Evolutionary conservation across 1,140 invertebrate genomes (phyloP).

Genomic region (Idris sp.): DNA sequence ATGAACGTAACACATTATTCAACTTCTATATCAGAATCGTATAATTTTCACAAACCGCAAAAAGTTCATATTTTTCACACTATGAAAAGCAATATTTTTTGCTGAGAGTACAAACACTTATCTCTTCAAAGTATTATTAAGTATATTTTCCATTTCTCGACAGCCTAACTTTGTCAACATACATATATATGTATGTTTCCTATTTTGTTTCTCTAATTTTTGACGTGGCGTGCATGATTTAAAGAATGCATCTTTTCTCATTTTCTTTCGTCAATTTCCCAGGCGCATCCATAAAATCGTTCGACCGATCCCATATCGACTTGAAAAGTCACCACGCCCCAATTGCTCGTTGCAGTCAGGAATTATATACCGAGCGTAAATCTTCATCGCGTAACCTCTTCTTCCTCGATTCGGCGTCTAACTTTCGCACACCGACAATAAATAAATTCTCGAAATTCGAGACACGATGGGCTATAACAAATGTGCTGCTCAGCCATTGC

Average conservation of each 20-base stretch:
- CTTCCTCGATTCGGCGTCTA: slow-evolving; percentile 17
- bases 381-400: slow-evolving; percentile 49
- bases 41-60: too few species aligned
- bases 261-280: slow-evolving; percentile 52
- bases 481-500: slow-evolving; percentile 51
- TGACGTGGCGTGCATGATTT: slow-evolving; percentile 23
- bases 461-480: slow-evolving; percentile 50
- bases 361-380: slow-evolving; percentile 56
- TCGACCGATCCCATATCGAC: slow-evolving; percentile 46
- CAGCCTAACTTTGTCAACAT: too few species aligned
- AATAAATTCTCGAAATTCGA: slow-evolving; percentile 63
- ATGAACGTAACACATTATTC: too few species aligned
- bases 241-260: slow-evolving; percentile 31
- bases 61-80: too few species aligned
- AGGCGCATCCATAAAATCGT: slow-evolving; percentile 29
- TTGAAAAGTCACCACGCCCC: slow-evolving; percentile 60
- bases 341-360: slow-evolving; percentile 34
- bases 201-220: slow-evolving; percentile 16
- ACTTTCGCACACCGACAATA: slow-evolving; percentile 43
- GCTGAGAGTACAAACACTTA: too few species aligned
- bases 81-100: too few species aligned
- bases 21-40: too few species aligned
- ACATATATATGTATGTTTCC: too few species aligned
- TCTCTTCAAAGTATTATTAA: too few species aligned
- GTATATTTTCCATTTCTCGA: too few species aligned